Base-by-base conservation (phyloP, 2,797 vertebrate genomes). In the Steatocranus sp. region DNA sequence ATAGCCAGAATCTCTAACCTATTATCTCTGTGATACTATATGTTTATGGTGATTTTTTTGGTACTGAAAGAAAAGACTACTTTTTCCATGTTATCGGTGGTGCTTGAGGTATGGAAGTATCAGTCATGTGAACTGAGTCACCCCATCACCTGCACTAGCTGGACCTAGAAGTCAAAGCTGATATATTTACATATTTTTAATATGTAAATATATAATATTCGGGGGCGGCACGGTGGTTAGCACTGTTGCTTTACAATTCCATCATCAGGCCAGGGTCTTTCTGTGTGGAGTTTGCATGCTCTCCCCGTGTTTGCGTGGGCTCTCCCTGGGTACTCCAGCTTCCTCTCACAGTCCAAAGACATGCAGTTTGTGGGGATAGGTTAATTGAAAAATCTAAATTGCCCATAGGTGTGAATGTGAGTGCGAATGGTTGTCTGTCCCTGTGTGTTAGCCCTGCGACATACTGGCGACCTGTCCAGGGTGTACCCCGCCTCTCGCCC, bases 201-300 rank as follows among this genome's bases (percentile, higher is more conserved):
- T 8, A 46, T 17, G 43, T 46, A 46, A 46, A 46, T 38, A 38
- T 38, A 38, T 5, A 11, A 34, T 34, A 1, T 41, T 27, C 27
- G 3, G 5, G 27, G 11, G 36, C 11, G 38, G 38, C 38, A 38
- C 5, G 5, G 38, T 38, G 38, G 38, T 38, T 38, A 38, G 38
- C 11, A 23, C 49, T 51, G 49, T 51, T 51, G 11, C 11, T n/a
- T 23, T 0, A 51, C 48, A 50, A 23, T 50, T 50, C 49, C 49
- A 23, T 11, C 49, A 23, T 0, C 49, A 50, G n/a, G 6, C 49
- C 1, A 0, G n/a, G 49, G 0, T 23, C n/a, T 51, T 51, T 51
- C n/a, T 51, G 11, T 50, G 49, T 50, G 49, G 2, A 50, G 49
- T 50, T 50, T 50, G n/a, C 2, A 50, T 50, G 49, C 3, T 50